A percentile compares a stretch with the other conserved stretches of the same genome.
phyloP scores from a whole-genome alignment of 2,797 vertebrate species.

The Semotilus atromaculatus region DNA sequence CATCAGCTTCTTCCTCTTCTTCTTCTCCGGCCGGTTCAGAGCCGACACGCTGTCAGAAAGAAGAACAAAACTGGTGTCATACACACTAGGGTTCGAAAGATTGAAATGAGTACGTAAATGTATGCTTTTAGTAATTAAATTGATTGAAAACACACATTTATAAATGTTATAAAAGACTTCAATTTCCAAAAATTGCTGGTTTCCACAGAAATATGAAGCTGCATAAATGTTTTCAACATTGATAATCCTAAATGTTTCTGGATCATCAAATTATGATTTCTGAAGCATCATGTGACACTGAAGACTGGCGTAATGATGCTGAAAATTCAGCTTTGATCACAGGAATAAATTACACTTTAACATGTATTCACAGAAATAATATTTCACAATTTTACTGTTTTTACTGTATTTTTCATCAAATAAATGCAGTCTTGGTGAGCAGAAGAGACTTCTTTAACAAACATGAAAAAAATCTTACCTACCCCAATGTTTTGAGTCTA shows the following conservation, averaged over 20 bases:
- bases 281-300: no score
- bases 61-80: background rate
- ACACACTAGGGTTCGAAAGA: background rate
- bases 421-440: background rate
- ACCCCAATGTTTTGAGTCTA: background rate
- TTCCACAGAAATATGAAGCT: background rate
- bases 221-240: background rate
- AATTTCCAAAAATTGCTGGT: background rate
- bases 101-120: fast-evolving
- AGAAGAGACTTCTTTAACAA: background rate
- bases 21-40: constrained; percentile 96
- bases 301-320: background rate
- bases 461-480: background rate
- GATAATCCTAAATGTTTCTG: background rate
- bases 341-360: background rate
- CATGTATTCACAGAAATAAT: background rate
- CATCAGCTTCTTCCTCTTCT: constrained; percentile 95
- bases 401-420: background rate
- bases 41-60: constrained; percentile 80
- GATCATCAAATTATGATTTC: background rate
- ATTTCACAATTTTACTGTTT: background rate
- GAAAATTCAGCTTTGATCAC: background rate
- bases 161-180: background rate
- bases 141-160: background rate
- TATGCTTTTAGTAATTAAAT: background rate